Percentiles rank a stretch among this genome's conserved stretches.
These are phyloP conservation scores for Marisa cornuarietis DNA, from an alignment of 1,140 invertebrate species.

Conservation along the genomic window DNA sequence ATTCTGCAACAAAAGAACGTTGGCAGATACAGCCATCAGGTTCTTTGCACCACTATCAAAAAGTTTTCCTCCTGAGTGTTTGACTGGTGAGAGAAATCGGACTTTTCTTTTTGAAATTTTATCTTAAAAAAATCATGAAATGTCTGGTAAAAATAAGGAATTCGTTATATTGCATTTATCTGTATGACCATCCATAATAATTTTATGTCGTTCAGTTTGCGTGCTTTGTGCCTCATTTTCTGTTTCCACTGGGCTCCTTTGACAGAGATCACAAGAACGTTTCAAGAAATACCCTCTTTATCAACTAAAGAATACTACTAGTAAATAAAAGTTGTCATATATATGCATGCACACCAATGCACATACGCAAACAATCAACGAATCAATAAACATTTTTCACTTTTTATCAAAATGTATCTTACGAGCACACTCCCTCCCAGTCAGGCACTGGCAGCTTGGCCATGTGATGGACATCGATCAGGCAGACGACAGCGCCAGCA, in stretches of 20 bases:
- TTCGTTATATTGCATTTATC: no score
- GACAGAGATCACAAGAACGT: neutral
- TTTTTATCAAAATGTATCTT: conserved; percentile 6
- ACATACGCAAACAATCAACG: neutral
- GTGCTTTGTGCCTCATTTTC: no score
- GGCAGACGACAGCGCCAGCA: conserved; percentile 27
- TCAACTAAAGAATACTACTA: neutral
- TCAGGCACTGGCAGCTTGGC: conserved; percentile 22
- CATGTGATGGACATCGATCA: conserved; percentile 30
- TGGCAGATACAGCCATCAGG: no score
- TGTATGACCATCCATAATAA: no score
- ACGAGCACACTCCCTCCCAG: conserved; percentile 34
- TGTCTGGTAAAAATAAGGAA: no score
- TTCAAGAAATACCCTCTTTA: neutral
- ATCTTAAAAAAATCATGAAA: no score
- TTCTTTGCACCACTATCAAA: no score
- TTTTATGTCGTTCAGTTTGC: no score
- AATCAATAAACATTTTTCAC: neutral
- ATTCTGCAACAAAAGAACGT: conserved; percentile 2
- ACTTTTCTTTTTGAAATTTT: no score
- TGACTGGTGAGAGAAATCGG: no score
- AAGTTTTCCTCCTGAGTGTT: no score
- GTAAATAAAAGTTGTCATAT: neutral
- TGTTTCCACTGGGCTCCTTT: neutral
- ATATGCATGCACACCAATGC: neutral